Base-by-base conservation (phyloP, 1,140 invertebrate genomes). In the Conus ventricosus region DNA sequence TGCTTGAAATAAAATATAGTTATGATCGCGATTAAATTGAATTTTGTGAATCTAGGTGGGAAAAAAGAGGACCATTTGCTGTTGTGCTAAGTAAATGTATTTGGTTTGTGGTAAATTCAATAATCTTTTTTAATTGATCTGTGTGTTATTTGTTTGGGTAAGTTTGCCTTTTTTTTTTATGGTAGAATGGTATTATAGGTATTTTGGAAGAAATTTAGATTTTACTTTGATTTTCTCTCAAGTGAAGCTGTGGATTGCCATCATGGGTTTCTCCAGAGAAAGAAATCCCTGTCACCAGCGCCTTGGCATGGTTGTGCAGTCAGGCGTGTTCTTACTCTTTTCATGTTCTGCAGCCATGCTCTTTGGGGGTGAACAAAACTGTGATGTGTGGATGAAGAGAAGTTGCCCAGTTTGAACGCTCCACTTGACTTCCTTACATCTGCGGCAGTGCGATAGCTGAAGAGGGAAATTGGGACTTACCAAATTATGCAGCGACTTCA, bases 381-480 rank as follows among this genome's bases (percentile, higher is more conserved):
- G 85, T 27, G 71, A 87, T 53, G 54, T 7, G 15, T 87, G 20
- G 71, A 15, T 39, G 25, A 76, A 2, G 85, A 87, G 53, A 75
- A 87, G 23, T 8, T 57, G 51, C 17, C 15, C 17, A 57, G 25
- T 78, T 78, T 55, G 75, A 80, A 27, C 51, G 55, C 13, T 17
- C 53, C 85, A 4, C 25, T 54, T 1, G 67, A 76, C 54, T 55
- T 87, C 51, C 71, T 20, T 87, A 87, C 54, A 78, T 87, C 54
- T 87, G 85, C 78, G 75, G 51, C 54, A 78, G 53, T 87, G 85
- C 67, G 85, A 25, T 78, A 13, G 85, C 80, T 80, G 85, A 53
- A 0, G 71, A 87, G 13, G 85, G 71, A 55, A 8, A n/a, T 8
- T 54, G 80, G 3, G 85, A 87, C 85, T 87, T 51, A 71, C 51